phyloP scores from a whole-genome alignment of 2,888 invertebrate species.

The Enchytraeus crypticus region DNA sequence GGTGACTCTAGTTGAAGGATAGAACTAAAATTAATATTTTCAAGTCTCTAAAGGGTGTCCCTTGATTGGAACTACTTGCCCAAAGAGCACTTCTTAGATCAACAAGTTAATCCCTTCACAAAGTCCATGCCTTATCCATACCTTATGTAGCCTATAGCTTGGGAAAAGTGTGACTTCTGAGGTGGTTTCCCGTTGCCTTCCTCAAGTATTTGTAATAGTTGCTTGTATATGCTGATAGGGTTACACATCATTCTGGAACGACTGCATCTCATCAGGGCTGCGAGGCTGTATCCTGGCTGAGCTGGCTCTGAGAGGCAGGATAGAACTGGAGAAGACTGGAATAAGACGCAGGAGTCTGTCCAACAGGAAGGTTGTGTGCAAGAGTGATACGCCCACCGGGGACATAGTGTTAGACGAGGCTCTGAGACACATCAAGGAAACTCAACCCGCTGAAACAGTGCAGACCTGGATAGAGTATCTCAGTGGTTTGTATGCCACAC shows the following conservation, averaged over 20 bases:
- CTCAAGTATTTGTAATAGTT: too few relatives aligned
- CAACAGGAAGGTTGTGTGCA: constrained; percentile 64
- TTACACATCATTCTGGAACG: constrained; percentile 90
- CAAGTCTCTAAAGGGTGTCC: too few relatives aligned
- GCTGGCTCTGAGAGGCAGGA: constrained; percentile 82
- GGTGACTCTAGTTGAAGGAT: too few relatives aligned
- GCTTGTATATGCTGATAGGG: too few relatives aligned
- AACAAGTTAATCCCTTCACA: too few relatives aligned
- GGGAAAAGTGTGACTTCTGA: too few relatives aligned
- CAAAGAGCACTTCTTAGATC: too few relatives aligned
- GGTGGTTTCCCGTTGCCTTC: too few relatives aligned
- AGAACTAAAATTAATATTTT: too few relatives aligned
- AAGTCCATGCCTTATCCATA: too few relatives aligned
- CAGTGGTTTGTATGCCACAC: constrained; percentile 60
- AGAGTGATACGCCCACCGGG: constrained; percentile 86
- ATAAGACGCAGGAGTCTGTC: constrained; percentile 79
- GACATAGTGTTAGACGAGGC: constrained; percentile 85
- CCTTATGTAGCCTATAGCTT: too few relatives aligned
- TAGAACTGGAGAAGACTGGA: constrained; percentile 91
- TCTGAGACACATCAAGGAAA: constrained; percentile 93
- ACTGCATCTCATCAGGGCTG: constrained; percentile 97
- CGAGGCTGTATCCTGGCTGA: constrained; percentile 97
- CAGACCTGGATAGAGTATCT: constrained; percentile 99
- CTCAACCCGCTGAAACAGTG: constrained; percentile 90
- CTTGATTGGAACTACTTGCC: too few relatives aligned